Base-by-base conservation (phyloP, 1,140 invertebrate genomes). In the Patella vulgata region DNA sequence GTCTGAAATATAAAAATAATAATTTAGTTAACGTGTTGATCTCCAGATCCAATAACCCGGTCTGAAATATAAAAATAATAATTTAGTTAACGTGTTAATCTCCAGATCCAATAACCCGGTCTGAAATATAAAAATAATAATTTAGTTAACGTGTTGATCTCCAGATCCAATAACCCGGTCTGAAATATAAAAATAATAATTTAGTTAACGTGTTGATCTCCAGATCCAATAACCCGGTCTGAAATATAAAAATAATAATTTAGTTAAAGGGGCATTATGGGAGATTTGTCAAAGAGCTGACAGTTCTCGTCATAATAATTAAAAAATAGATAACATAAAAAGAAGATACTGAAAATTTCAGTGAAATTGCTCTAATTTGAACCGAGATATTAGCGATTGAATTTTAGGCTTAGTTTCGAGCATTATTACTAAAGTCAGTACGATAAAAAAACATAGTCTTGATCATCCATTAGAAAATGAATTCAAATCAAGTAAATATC, bases 201-300 rank as follows among this genome's bases (percentile, higher is more conserved):
- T 98, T 99, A 1, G 95, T 98, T 47, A 98, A 85, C 62, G 94
- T 91, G 86, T 99, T 99, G 21, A 99, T 92, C 85, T 98, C 96
- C 71, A 95, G 86, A 86, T 99, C 97, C 2, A 99, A 85, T 4
- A 97, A 86, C 17, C 97, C 97, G 61, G 98, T 91, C 84, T 86
- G 66, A 17, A 71, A 67, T 43, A 46, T 12, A 61, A n/a, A 55
- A 52, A 14, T 27, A 23, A 31, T 9, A 23, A n/a, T n/a, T n/a
- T n/a, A n/a, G n/a, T n/a, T n/a, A n/a, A n/a, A n/a, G n/a, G n/a
- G n/a, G n/a, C n/a, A n/a, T n/a, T n/a, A n/a, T n/a, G n/a, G n/a
- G n/a, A n/a, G n/a, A n/a, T n/a, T n/a, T n/a, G n/a, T n/a, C n/a
- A n/a, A n/a, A n/a, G n/a, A n/a, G n/a, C n/a, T n/a, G n/a, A n/a